phyloP scores from a whole-genome alignment of 2,888 invertebrate genomes.

The Trypoxylon attenuatum region DNA sequence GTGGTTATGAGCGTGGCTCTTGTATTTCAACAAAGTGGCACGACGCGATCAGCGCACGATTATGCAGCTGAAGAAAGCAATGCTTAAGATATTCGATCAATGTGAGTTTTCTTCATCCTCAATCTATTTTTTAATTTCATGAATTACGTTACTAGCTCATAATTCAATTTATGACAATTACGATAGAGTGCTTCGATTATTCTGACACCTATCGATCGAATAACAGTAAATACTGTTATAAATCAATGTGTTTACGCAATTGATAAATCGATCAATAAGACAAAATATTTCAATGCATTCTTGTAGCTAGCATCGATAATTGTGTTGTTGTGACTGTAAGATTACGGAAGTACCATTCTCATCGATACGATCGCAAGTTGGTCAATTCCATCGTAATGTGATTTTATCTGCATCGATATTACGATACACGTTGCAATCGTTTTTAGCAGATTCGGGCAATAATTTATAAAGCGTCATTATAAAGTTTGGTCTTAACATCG shows the following conservation, averaged over 20 bases:
- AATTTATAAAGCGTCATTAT: too few species aligned
- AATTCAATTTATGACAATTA: too few species aligned
- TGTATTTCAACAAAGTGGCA: conserved; percentile 33
- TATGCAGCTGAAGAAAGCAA: conserved; percentile 70
- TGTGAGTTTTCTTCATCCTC: conserved; percentile 63
- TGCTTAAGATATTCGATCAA: conserved; percentile 69
- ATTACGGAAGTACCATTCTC: background rate
- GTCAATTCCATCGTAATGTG: conserved; percentile 3
- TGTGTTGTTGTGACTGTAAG: background rate
- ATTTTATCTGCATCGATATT: background rate
- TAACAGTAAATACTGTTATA: too few species aligned
- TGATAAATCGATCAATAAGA: too few species aligned
- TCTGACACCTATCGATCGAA: too few species aligned
- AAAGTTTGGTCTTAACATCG: too few species aligned
- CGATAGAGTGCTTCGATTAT: too few species aligned
- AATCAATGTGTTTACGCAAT: too few species aligned
- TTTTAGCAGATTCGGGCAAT: background rate
- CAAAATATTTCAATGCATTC: too few species aligned
- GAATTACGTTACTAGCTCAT: too few species aligned
- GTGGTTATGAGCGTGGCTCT: conserved; percentile 41
- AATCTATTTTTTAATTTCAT: too few species aligned
- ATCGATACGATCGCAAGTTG: background rate
- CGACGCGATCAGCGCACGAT: conserved; percentile 55
- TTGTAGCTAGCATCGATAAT: background rate
- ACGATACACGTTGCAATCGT: background rate